Conservation (phyloP, 2,113 vertebrate genomes). For the Nibea albiflora region DNA sequence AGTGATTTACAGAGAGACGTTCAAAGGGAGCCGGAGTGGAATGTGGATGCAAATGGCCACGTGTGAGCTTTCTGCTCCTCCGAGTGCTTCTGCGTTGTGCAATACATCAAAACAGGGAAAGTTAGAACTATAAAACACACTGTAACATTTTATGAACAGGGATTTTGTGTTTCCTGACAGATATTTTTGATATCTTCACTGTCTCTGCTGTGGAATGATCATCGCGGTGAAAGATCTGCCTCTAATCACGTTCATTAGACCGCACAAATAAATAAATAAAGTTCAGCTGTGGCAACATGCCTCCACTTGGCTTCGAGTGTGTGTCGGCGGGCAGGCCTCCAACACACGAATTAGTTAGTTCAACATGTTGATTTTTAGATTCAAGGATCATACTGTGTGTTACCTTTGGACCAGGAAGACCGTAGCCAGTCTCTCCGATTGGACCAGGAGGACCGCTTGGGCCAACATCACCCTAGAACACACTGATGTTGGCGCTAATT, state of each 20-base stretch:
- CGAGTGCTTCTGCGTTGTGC: not conserved
- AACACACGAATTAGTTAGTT: not conserved
- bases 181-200: slow-evolving; percentile 3
- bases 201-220: not conserved
- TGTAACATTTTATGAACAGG: slow-evolving; percentile 10
- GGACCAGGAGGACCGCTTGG: slow-evolving; percentile 87
- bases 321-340: not conserved
- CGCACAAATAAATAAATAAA: too few species aligned
- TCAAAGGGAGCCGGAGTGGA: slow-evolving; percentile 15
- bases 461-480: slow-evolving; percentile 88
- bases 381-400: not conserved
- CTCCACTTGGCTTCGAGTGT: not conserved
- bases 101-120: slow-evolving; percentile 14
- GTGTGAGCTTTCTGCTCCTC: slow-evolving; percentile 22
- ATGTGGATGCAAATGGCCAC: slow-evolving; percentile 33
- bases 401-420: slow-evolving; percentile 93
- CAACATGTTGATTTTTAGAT: not conserved
- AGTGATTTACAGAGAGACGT: slow-evolving; percentile 23
- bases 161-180: not conserved
- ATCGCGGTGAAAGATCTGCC: slow-evolving; percentile 1
- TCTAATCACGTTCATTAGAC: not conserved
- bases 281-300: not conserved
- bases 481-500: not conserved
- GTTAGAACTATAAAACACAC: not conserved
- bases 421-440: slow-evolving; percentile 90